A percentile compares a stretch with the other conserved stretches of the same genome.
Conservation (phyloP, 2,113 vertebrate genomes). For the Chitala chitala region DNA sequence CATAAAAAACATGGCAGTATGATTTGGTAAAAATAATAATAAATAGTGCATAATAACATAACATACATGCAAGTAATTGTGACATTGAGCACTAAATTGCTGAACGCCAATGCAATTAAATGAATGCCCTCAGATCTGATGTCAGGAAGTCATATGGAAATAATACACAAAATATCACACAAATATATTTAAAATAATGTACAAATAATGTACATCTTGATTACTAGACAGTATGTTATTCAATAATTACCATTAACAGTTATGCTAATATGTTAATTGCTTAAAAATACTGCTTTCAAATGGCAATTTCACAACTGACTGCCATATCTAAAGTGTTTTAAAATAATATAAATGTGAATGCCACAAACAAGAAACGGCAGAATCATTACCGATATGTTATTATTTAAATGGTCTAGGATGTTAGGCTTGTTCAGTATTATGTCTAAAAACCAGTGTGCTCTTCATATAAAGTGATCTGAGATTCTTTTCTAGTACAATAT, state of each 20-base stretch:
- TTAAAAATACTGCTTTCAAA: constrained; percentile 10
- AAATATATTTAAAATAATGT: too few species aligned
- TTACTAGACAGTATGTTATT: constrained; percentile 15
- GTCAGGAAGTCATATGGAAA: constrained; percentile 35
- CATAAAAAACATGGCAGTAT: constrained; percentile 20
- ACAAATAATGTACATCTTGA: constrained; percentile 33
- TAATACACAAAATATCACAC: constrained; percentile 38
- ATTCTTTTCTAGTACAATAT: too few species aligned
- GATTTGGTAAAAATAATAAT: constrained; percentile 23
- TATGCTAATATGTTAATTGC: constrained; percentile 2
- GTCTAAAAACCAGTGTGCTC: constrained; percentile 12
- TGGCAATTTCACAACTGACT: constrained; percentile 14
- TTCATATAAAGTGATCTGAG: background rate
- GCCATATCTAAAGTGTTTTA: constrained; percentile 10
- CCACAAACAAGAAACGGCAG: constrained; percentile 13
- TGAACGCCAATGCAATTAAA: constrained; percentile 29
- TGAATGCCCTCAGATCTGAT: constrained; percentile 53
- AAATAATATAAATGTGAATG: constrained; percentile 16
- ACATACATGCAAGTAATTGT: constrained; percentile 45
- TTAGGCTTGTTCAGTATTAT: background rate
- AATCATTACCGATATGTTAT: background rate
- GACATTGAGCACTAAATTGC: constrained; percentile 17
- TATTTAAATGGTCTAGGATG: too few species aligned
- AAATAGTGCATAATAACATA: constrained; percentile 32
- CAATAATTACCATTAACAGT: constrained; percentile 1